Percentiles rank a stretch among this genome's conserved stretches.
phyloP scores from a whole-genome alignment of 2,888 invertebrate genomes.

The Bembecia ichneumoniformis region DNA sequence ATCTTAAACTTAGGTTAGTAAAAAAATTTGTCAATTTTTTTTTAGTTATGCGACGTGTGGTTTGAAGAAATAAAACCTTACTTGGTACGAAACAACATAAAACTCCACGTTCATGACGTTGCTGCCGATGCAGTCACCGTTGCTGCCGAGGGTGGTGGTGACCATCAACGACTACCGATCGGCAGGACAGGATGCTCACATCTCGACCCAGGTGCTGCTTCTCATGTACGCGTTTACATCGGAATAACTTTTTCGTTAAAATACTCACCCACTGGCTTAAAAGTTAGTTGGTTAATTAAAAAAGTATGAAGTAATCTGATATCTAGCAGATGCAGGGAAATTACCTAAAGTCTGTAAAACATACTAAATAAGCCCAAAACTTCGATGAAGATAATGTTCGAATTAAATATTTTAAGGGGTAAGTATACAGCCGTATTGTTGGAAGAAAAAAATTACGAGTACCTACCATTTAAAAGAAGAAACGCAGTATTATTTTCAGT shows the following conservation, averaged over 20 bases:
- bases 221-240: constrained; percentile 45
- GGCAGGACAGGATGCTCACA: constrained; percentile 37
- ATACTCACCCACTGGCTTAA: too few relatives aligned
- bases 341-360: too few relatives aligned
- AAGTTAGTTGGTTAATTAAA: too few relatives aligned
- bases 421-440: too few relatives aligned
- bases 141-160: constrained; percentile 10
- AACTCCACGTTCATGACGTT: constrained; percentile 43
- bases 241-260: background rate
- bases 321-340: too few relatives aligned
- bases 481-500: too few relatives aligned
- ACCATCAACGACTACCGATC: constrained; percentile 15
- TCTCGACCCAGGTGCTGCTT: constrained; percentile 60
- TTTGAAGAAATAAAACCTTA: constrained; percentile 63
- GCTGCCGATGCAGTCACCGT: constrained; percentile 4
- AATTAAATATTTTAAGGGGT: too few relatives aligned
- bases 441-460: too few relatives aligned
- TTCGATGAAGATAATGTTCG: too few relatives aligned
- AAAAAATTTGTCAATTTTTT: constrained; percentile 8
- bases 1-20: too few relatives aligned
- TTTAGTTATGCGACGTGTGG: constrained; percentile 63
- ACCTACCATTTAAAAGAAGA: too few relatives aligned
- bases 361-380: too few relatives aligned
- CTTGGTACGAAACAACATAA: constrained; percentile 52
- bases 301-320: background rate